A percentile compares a stretch with the other conserved stretches of the same genome.
phyloP scores from a whole-genome alignment of 2,797 vertebrate species.

The Nothura maculosa region DNA sequence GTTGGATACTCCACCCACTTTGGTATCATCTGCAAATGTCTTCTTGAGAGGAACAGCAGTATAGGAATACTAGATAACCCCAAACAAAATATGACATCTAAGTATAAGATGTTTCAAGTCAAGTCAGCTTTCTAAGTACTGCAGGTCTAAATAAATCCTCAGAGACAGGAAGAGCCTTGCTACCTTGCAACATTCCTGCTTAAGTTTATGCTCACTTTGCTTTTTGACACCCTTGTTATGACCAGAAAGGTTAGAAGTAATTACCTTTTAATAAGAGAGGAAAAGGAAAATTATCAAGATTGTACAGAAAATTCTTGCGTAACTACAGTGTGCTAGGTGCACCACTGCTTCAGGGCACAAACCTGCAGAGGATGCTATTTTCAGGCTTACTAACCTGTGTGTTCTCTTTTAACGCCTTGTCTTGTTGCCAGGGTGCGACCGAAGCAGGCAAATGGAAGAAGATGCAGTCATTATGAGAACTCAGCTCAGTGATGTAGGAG shows the following conservation, averaged over 20 bases:
- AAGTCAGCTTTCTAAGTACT: not conserved
- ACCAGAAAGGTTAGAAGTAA: not conserved
- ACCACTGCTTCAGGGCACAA: not conserved
- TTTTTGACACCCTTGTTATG: not conserved
- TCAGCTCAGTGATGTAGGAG: conserved; percentile 89
- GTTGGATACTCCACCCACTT: too few species aligned
- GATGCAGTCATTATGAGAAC: conserved; percentile 69
- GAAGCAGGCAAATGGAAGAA: conserved; percentile 87
- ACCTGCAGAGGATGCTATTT: not conserved
- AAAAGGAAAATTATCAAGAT: not conserved
- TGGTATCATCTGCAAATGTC: too few species aligned
- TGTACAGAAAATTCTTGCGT: not conserved
- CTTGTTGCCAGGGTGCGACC: conserved; percentile 89
- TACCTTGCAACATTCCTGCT: not conserved
- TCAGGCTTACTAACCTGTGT: conserved; percentile 81
- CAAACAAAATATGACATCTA: not conserved
- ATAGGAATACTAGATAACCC: not conserved
- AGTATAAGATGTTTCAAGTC: not conserved
- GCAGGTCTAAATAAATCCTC: not conserved
- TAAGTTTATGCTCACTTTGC: not conserved
- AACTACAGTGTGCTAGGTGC: not conserved
- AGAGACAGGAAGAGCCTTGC: not conserved
- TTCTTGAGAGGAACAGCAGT: not conserved
- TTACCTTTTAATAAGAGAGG: not conserved
- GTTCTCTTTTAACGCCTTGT: conserved; percentile 87